phyloP scores from a whole-genome alignment of 2,797 vertebrate genomes.

The Sus cebifrons region DNA sequence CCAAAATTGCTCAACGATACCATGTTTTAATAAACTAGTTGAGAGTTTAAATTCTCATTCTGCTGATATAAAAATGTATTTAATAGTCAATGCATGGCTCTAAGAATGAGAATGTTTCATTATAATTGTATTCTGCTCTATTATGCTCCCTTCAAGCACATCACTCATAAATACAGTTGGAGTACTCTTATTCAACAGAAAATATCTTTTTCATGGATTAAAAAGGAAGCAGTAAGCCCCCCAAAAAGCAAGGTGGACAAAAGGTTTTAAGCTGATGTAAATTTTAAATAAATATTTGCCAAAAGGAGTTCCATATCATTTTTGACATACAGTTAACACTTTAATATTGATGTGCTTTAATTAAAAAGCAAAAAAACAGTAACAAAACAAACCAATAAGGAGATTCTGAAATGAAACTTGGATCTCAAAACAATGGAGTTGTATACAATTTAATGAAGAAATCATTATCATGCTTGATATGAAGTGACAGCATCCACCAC shows the following conservation, averaged over 20 bases:
- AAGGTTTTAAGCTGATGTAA: conserved; percentile 67
- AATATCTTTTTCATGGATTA: conserved; percentile 3
- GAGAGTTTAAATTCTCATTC: conserved; percentile 80
- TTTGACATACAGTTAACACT: conserved; percentile 46
- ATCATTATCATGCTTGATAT: conserved; percentile 75
- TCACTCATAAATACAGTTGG: conserved; percentile 14
- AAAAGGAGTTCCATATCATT: conserved; percentile 78
- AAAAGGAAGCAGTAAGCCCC: conserved; percentile 69
- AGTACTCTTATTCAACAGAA: conserved; percentile 83
- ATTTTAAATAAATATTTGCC: conserved; percentile 78
- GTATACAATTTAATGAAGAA: conserved; percentile 82
- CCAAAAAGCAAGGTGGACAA: conserved; percentile 79
- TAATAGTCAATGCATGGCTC: conserved; percentile 80
- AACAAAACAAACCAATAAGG: conserved; percentile 80
- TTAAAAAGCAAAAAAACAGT: conserved; percentile 84
- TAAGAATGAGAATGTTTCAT: conserved; percentile 79
- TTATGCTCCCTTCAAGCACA: conserved; percentile 78
- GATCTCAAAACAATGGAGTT: conserved; percentile 72
- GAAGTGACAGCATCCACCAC: conserved; percentile 76
- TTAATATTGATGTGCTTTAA: conserved; percentile 56
- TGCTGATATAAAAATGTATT: conserved; percentile 75
- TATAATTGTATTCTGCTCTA: conserved; percentile 77
- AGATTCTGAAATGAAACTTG: conserved; percentile 79
- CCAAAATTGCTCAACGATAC: conserved; percentile 75
- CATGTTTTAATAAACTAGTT: conserved; percentile 84